Base-by-base conservation (phyloP, 2,888 invertebrate genomes). In the Rhyacophila evoluta region DNA sequence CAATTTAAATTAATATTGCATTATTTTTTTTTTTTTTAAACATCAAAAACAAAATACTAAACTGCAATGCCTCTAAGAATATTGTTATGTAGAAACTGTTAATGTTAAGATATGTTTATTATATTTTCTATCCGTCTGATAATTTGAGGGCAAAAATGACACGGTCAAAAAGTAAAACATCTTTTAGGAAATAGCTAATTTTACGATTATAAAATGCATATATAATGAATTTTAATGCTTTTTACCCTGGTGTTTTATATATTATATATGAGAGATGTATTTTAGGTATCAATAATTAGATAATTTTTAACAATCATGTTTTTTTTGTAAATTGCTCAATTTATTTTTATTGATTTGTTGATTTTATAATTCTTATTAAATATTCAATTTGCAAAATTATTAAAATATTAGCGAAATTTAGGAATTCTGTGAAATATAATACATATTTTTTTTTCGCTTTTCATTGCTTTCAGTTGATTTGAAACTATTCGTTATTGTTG, bases 281-380 rank as follows among this genome's bases (percentile, higher is more conserved):
- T 55, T 55, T 55, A 55, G 55, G 19, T 55, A 55, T 25, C 19
- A 55, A 55, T n/a, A n/a, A n/a, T 19, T 55, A 55, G 19, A 55
- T 55, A 55, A 25, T 55, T 19, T n/a, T 55, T 25, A 55, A 19
- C 10, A 1, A 25, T 8, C 25, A 55, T 55, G 10, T 55, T 55
- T 55, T 55, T 41, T 55, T 55, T 55, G 19, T 55, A 25, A 55
- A 55, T 55, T 55, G 55, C 55, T 55, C 55, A 55, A 55, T 55
- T 19, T 55, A 55, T 55, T 25, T 55, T 55, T 25, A 55, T 55
- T 55, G 55, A 25, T 19, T 55, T 41, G 41, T 25, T 55, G 55
- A 55, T 10, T 19, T 33, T 41, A 19, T 19, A 41, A 3, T 39
- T 39, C 10, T 55, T 8, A 55, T 55, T 55, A 4, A 55, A 19